A percentile compares a stretch with the other conserved stretches of the same genome.
Conservation (phyloP, 2,888 invertebrate species). For the Corbicula japonica region DNA sequence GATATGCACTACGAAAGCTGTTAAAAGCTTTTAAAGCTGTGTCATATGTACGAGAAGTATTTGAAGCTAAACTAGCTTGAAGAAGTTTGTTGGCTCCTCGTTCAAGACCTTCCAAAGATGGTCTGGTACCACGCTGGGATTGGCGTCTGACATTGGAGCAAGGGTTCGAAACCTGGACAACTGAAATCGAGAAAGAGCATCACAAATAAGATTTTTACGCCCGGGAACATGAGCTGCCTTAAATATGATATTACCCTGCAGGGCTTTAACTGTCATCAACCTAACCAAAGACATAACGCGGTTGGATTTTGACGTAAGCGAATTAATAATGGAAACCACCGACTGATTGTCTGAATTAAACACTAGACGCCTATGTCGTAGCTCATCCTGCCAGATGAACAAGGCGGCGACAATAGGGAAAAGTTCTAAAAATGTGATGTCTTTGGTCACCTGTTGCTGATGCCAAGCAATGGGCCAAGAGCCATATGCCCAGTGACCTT, state of each 20-base stretch:
- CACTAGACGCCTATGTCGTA: not conserved
- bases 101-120: not conserved
- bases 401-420: not conserved
- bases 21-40: not conserved
- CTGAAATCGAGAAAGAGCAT: slow-evolving; percentile 10
- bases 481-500: not conserved
- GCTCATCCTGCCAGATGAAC: not conserved
- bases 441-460: not conserved
- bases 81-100: no score
- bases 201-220: slow-evolving; percentile 7
- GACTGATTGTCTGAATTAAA: not conserved
- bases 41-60: not conserved
- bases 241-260: not conserved
- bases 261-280: not conserved
- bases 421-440: not conserved
- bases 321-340: no score
- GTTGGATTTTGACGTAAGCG: not conserved
- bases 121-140: not conserved
- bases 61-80: not conserved
- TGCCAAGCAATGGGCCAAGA: slow-evolving; percentile 1
- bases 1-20: not conserved
- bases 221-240: not conserved
- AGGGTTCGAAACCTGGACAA: not conserved
- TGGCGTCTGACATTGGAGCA: not conserved
- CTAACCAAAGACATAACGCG: not conserved